Conservation (phyloP, 2,888 invertebrate genomes). For the Caenorhabditis virilis region DNA sequence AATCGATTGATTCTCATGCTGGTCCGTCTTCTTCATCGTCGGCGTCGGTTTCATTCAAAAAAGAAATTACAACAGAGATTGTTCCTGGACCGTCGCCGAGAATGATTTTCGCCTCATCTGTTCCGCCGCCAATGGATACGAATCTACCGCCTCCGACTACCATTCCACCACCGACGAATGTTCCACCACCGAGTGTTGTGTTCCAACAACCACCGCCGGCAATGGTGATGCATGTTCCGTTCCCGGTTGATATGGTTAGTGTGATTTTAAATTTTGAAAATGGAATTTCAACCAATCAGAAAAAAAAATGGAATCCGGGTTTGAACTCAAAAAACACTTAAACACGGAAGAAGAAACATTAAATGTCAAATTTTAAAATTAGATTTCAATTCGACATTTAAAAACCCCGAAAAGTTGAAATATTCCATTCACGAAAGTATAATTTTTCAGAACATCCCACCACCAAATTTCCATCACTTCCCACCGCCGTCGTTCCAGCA, state of each 20-base stretch:
- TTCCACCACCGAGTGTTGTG: no score
- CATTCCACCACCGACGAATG: no score
- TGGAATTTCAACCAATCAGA: neutral
- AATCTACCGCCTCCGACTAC: no score
- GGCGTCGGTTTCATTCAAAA: neutral
- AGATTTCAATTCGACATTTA: slow-evolving; percentile 1
- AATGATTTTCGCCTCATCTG: no score
- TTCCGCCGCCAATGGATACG: no score
- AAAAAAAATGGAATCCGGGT: neutral
- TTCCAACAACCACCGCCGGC: slow-evolving; percentile 4
- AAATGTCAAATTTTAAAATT: neutral
- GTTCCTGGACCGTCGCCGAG: slow-evolving; percentile 4
- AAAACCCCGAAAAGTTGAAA: no score
- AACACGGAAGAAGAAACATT: neutral
- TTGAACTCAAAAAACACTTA: neutral
- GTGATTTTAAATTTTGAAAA: neutral
- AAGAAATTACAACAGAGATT: neutral
- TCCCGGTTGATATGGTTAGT: slow-evolving; percentile 25
- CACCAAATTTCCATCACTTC: slow-evolving; percentile 19
- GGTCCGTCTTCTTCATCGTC: slow-evolving; percentile 1
- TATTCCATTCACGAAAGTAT: no score
- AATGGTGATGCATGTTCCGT: slow-evolving; percentile 4
- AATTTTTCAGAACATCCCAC: slow-evolving; percentile 26
- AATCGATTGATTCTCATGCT: neutral
- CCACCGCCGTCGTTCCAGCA: slow-evolving; percentile 16